Evolutionary conservation across 2,797 vertebrate species (phyloP), one percentile per base, ranked within the genome.

Genomic region (Enteromius afrohamiltoni): DNA sequence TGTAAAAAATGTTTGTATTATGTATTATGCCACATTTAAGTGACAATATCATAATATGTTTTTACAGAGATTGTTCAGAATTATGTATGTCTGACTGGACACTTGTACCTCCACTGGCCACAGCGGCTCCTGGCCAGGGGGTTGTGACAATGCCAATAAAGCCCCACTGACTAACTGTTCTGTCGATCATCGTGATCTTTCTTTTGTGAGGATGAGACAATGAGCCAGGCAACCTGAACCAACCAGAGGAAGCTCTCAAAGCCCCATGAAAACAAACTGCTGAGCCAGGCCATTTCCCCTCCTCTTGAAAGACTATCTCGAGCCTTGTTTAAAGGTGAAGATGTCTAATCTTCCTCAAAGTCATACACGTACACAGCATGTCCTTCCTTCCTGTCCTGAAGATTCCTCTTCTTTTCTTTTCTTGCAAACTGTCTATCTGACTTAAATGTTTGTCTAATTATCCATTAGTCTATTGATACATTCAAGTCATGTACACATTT

Each of bases 241-340:
- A 91, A 92, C 92, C 92, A 94, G 92, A 95, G 95, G 95, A 95
- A 95, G 93, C 93, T 94, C 92, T 93, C 92, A 94, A 92, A 92
- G 92, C 92, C 86, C 92, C 90, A 92, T 90, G 51, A 74, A 93
- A 94, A 95, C 93, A 95, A 95, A 95, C 92, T 92, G 92, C 94
- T 94, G 92, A 94, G 93, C 92, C 93, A 88, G 89, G 92, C 91
- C 90, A 92, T 95, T 90, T 87, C 82, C 91, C 81, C 89, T 81
- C 80, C 79, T 85, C 71, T 92, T 94, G 94, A 94, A 95, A 95
- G 93, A 93, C 93, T 95, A 94, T 94, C 92, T 93, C 90, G 89
- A 88, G 85, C 87, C 83, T 90, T 93, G 92, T 93, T 62, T 93
- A 95, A 94, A 94, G 89, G 93, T 93, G 91, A 93, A 93, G 89